Conservation (phyloP, 2,797 vertebrate genomes). For the Aeoliscus strigatus region DNA sequence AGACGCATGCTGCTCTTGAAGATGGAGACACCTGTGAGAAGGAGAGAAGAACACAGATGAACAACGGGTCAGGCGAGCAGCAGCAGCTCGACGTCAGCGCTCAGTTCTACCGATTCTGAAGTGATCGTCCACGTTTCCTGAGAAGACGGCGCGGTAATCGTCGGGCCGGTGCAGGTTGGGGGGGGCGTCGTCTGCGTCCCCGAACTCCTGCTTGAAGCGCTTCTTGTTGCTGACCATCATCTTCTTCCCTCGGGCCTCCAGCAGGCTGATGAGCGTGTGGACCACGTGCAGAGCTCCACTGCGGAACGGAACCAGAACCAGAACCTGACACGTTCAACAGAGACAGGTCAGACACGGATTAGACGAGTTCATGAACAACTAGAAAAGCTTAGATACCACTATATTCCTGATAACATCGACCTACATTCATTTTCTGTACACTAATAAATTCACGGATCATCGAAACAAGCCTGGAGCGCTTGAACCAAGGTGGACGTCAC, state of each 20-base stretch:
- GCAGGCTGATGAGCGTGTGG: constrained; percentile 82
- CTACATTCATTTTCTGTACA: too few species aligned
- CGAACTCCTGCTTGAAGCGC: constrained; percentile 90
- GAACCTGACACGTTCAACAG: constrained; percentile 73
- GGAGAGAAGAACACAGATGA: not conserved
- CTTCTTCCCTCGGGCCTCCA: constrained; percentile 83
- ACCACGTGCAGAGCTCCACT: constrained; percentile 83
- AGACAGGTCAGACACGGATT: too few species aligned
- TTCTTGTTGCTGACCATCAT: constrained; percentile 93
- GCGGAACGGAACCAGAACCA: constrained; percentile 90
- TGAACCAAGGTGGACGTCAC: too few species aligned
- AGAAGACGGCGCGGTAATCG: constrained; percentile 88
- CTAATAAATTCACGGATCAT: too few species aligned
- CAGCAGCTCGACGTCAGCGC: not conserved
- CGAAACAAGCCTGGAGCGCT: too few species aligned
- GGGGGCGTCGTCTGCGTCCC: constrained; percentile 79
- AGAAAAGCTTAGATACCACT: too few species aligned
- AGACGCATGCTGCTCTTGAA: constrained; percentile 87
- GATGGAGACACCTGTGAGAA: constrained; percentile 88
- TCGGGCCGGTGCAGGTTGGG: constrained; percentile 86
- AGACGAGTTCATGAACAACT: too few species aligned
- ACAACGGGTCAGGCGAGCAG: too few species aligned
- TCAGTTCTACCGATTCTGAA: constrained; percentile 85
- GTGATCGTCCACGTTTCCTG: constrained; percentile 95
- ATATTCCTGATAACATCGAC: too few species aligned